Base-by-base conservation (phyloP, 2,797 vertebrate genomes). In the Parotocinclus haroldoi region DNA sequence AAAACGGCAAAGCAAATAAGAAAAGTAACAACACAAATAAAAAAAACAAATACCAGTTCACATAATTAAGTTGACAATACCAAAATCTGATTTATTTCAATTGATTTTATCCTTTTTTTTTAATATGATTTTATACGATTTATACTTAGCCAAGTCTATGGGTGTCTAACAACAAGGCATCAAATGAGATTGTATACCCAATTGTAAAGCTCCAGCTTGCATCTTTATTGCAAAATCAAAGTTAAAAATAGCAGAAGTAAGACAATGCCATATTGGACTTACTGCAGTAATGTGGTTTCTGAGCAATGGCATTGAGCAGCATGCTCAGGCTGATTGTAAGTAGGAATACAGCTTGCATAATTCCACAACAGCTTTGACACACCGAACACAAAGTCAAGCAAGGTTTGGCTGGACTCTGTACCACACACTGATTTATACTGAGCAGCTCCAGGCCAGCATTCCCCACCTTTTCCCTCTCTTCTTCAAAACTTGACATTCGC, bases 221-320 rank as follows among this genome's bases (percentile, higher is more conserved):
- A 44, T 44, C 40, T 1, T 44, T 12, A 44, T 44, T 9, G 9
- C 40, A 44, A 9, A 44, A 44, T 48, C 10, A 1, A 27, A 27
- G 27, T 27, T 27, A 27, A 10, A 48, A 48, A 44, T 12, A 9
- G 40, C 51, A 9, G 18, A 62, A 39, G 14, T 9, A 52, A 53
- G 9, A 36, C 0, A 1, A 45, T 27, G 14, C 13, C 4, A 4
- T 17, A 7, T 10, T 50, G 49, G 19, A 70, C 80, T 82, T 80
- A 82, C 80, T 80, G 76, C 80, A 82, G 38, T 68, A 79, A 16
- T 79, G 74, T 18, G 80, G 80, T 51, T 9, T 65, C 58, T 74
- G 65, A 42, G 79, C 55, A 1, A 11, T 17, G 59, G 12, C 51
- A 18, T 59, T 37, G 46, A 64, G 60, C 72, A 67, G 46, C 44